phyloP scores from a whole-genome alignment of 2,113 vertebrate species.

The Atlantisia rogersi region DNA sequence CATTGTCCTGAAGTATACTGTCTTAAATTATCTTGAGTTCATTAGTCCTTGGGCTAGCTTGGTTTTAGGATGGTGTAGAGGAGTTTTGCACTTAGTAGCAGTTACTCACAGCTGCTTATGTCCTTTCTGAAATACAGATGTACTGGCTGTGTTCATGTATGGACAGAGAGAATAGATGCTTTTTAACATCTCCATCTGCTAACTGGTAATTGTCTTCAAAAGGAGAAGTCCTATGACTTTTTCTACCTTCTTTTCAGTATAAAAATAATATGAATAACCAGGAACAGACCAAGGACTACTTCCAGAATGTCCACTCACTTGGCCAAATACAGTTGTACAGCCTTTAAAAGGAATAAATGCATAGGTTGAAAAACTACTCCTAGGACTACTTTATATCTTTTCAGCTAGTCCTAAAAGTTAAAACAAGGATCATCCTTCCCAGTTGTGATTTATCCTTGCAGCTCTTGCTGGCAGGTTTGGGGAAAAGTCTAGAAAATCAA shows the following conservation, averaged over 20 bases:
- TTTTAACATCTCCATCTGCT: background rate
- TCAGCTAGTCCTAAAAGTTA: background rate
- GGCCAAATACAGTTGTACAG: background rate
- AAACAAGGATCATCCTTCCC: background rate
- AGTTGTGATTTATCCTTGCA: background rate
- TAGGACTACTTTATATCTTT: background rate
- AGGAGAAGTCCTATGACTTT: background rate
- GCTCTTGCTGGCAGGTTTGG: background rate
- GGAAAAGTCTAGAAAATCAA: background rate
- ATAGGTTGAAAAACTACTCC: background rate
- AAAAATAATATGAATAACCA: background rate
- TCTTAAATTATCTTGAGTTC: background rate
- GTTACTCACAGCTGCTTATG: background rate
- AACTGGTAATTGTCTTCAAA: background rate
- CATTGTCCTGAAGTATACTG: background rate
- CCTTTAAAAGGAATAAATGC: background rate
- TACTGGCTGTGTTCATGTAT: background rate
- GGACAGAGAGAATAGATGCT: background rate
- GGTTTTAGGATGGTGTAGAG: background rate
- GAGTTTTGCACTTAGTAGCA: background rate
- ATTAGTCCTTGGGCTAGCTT: background rate
- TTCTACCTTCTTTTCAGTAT: background rate
- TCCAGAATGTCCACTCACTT: background rate
- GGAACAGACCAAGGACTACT: background rate
- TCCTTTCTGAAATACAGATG: background rate